These are phyloP conservation scores for Anhinga anhinga DNA, from an alignment of 2,113 vertebrate species.

Conservation along the genomic window DNA sequence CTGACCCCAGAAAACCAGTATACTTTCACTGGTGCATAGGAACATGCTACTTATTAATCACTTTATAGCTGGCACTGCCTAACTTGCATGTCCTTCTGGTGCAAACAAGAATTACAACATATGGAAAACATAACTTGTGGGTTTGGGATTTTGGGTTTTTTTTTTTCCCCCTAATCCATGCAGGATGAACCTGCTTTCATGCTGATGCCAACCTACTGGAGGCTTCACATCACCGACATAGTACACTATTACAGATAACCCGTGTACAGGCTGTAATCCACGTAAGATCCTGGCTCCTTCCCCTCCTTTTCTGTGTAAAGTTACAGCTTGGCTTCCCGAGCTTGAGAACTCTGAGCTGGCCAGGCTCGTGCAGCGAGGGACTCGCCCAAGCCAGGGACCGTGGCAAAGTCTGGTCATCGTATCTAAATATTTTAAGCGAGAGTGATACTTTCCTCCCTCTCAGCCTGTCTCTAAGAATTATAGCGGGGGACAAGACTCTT, in stretches of 20 bases:
- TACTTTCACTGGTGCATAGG: background rate
- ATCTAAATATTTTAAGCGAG: background rate
- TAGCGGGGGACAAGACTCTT: background rate
- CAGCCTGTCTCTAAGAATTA: background rate
- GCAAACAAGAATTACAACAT: background rate
- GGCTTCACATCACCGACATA: background rate
- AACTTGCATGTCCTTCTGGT: background rate
- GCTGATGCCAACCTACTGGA: too few relatives aligned
- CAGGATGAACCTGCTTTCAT: background rate
- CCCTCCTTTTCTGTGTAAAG: background rate
- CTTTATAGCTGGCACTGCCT: background rate
- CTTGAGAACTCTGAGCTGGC: fast-evolving
- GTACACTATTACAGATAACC: fast-evolving
- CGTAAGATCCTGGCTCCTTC: background rate
- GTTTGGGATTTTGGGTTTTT: background rate
- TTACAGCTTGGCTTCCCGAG: background rate
- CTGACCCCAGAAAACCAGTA: background rate
- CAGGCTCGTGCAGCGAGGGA: background rate
- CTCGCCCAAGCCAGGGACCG: background rate
- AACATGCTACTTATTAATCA: background rate
- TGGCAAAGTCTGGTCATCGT: background rate
- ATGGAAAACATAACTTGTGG: background rate
- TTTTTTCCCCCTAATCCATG: too few relatives aligned
- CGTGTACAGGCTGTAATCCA: background rate
- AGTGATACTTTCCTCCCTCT: background rate